Conservation (phyloP, 2,113 vertebrate genomes). For the Glareola pratincola region DNA sequence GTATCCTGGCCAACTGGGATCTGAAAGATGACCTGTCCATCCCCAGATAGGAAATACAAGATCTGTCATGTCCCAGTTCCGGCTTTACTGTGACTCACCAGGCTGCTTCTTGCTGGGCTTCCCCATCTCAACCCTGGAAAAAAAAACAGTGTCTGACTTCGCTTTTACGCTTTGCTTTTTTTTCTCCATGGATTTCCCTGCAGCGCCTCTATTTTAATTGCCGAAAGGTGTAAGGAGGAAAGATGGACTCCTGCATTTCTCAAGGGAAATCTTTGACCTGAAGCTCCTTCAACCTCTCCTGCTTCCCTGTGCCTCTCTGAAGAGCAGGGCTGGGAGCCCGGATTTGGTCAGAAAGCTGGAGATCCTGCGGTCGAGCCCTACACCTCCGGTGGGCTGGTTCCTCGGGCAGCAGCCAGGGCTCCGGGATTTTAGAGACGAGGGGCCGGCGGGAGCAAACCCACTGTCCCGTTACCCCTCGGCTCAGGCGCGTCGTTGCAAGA, state of each 20-base stretch:
- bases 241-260: neutral
- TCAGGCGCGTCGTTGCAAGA: neutral
- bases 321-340: neutral
- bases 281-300: neutral
- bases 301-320: neutral
- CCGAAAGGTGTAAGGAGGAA: neutral
- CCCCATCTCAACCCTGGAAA: neutral
- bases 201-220: neutral
- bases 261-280: neutral
- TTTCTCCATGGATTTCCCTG: neutral
- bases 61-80: neutral
- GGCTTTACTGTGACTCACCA: neutral
- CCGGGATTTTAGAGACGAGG: neutral
- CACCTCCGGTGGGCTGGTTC: neutral
- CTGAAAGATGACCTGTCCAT: neutral
- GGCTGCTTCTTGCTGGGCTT: neutral
- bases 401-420: accelerated
- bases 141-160: neutral
- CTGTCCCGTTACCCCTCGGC: neutral
- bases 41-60: neutral
- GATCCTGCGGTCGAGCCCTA: accelerated
- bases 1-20: neutral
- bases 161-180: neutral
- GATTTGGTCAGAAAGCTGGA: neutral
- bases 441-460: neutral